Evolutionary conservation across 2,797 vertebrate genomes (phyloP), one percentile per base, ranked within the genome.

Genomic region (Rhynchotus rufescens): DNA sequence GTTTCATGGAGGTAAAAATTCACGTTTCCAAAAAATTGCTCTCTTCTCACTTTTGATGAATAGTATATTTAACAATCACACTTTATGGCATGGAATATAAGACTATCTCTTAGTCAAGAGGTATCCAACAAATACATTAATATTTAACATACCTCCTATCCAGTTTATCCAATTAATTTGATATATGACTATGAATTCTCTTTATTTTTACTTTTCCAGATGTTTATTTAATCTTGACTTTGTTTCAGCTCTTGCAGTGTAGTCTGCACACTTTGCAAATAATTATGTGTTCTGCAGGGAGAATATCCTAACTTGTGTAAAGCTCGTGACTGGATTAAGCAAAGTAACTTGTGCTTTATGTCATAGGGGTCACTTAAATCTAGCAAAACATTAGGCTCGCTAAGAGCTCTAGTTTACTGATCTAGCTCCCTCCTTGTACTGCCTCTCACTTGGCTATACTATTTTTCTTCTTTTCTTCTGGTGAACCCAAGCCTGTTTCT

Each of bases 1-100:
- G 49, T 77, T 91, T 85, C 94, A 79, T 84, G 84, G 61, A 87
- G 93, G 87, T 80, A 92, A 79, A 86, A 47, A 90, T 96, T 95
- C 54, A 23, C 89, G 57, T 94, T 97, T 95, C 90, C 66, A 94
- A 79, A 88, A 90, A 92, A 92, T 92, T 94, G 87, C n/a, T 87
- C 73, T 95, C 47, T 79, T 80, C 64, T 79, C 59, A 73, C 78
- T 92, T 71, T 67, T 87, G 44, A 89, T 89, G 80, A 81, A 52
- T 65, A 60, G 44, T 88, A 9, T 88, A 44, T 93, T 96, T 93
- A 92, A 49, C 73, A 95, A 91, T 92, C 71, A 81, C 80, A 47
- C 61, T 83, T 78, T 71, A 56, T 91, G 28, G 65, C 2, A 12
- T 86, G 80, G 96, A 93, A 90, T 84, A 75, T 52, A 73, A 72